Conservation (phyloP, 2,113 vertebrate species). For the Lanius collurio region DNA sequence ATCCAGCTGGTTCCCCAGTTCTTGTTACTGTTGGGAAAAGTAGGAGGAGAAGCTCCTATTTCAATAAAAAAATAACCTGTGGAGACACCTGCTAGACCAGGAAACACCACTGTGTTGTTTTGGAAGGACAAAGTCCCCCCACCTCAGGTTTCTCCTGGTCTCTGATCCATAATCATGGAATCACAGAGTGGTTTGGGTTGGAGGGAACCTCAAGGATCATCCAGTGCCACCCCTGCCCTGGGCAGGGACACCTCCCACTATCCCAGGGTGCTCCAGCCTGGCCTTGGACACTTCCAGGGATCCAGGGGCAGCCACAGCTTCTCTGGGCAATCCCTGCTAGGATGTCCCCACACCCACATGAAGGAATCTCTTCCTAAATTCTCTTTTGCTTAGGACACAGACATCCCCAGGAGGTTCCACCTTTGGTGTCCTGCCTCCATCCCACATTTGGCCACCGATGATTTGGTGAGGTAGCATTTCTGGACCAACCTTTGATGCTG, state of each 20-base stretch:
- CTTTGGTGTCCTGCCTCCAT: not conserved
- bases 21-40: not conserved
- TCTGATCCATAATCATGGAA: not conserved
- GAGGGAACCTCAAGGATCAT: not conserved
- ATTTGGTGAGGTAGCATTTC: not conserved
- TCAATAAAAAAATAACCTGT: not conserved
- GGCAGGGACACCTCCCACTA: not conserved
- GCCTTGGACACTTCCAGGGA: not conserved
- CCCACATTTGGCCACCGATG: rapidly evolving
- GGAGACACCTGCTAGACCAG: not conserved
- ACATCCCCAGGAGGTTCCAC: not conserved
- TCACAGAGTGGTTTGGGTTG: not conserved
- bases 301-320: not conserved
- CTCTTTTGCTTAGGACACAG: not conserved
- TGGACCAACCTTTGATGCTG: too few species aligned
- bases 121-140: rapidly evolving
- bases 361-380: not conserved
- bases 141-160: not conserved
- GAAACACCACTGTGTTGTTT: not conserved
- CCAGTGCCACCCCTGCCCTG: not conserved
- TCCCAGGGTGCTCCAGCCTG: not conserved
- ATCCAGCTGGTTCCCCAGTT: not conserved
- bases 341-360: not conserved
- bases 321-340: not conserved
- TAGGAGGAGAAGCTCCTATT: not conserved